Evolutionary conservation across 2,797 vertebrate genomes (phyloP).

Genomic region (Hipposideros larvatus): DNA sequence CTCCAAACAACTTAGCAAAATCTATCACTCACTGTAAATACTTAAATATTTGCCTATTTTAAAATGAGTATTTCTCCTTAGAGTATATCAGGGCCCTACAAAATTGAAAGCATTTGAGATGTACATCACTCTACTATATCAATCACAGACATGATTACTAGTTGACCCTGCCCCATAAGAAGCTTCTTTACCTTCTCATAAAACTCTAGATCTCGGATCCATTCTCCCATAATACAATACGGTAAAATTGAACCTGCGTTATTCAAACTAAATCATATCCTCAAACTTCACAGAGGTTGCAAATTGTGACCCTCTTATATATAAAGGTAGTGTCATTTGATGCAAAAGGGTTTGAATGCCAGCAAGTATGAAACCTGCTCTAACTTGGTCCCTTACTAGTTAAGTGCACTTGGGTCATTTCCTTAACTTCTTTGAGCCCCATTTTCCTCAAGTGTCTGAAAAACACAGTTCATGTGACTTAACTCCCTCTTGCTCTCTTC

Average conservation of each 20-base stretch:
- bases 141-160: not conserved
- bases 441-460: not conserved
- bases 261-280: conserved; percentile 4
- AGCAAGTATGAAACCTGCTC: not conserved
- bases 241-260: conserved; percentile 29
- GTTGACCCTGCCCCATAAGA: not conserved
- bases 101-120: not conserved
- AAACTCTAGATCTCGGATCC: not conserved
- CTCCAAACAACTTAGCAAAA: not conserved
- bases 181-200: not conserved
- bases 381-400: not conserved
- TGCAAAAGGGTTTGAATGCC: not conserved
- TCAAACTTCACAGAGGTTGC: conserved; percentile 27
- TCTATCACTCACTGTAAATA: not conserved
- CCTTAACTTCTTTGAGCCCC: not conserved
- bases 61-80: not conserved
- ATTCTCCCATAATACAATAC: not conserved
- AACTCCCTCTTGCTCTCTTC: not conserved
- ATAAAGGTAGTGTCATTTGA: conserved; percentile 44
- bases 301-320: not conserved
- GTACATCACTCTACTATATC: too few relatives aligned
- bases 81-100: not conserved
- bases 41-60: not conserved
- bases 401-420: not conserved
- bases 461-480: not conserved